Evolutionary conservation across 2,888 invertebrate genomes (phyloP).

Genomic region (Horisme vitalbata): DNA sequence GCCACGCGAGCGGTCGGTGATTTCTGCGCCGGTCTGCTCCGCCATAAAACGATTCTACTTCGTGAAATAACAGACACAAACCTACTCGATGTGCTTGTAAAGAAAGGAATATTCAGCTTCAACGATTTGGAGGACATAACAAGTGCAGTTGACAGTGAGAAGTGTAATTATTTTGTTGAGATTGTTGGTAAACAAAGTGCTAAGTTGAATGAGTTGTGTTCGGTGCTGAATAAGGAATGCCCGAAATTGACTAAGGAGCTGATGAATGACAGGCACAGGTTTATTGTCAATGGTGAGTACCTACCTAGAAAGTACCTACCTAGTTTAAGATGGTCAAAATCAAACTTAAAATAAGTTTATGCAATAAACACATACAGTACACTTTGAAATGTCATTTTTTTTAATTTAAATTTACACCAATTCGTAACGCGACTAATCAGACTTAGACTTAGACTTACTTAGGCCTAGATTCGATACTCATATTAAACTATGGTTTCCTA

Average conservation of each 20-base stretch:
- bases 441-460: no score
- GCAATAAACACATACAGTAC: no score
- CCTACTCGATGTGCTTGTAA: constrained; percentile 84
- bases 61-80: constrained; percentile 85
- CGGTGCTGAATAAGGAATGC: constrained; percentile 84
- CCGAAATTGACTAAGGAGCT: constrained; percentile 85
- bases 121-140: constrained; percentile 83
- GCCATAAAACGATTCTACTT: constrained; percentile 84
- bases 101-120: constrained; percentile 85
- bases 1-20: constrained; percentile 66
- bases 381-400: no score
- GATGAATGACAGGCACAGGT: constrained; percentile 82
- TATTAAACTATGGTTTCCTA: no score
- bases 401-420: no score
- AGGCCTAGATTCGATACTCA: no score
- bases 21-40: constrained; percentile 84
- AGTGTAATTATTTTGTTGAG: constrained; percentile 84
- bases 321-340: no score
- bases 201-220: constrained; percentile 84
- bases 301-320: no score
- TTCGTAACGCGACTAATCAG: no score
- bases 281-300: constrained; percentile 73
- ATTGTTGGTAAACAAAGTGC: constrained; percentile 84
- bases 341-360: no score
- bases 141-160: constrained; percentile 72